Base-by-base conservation (phyloP, 2,797 vertebrate genomes). In the Lepus townsendii region DNA sequence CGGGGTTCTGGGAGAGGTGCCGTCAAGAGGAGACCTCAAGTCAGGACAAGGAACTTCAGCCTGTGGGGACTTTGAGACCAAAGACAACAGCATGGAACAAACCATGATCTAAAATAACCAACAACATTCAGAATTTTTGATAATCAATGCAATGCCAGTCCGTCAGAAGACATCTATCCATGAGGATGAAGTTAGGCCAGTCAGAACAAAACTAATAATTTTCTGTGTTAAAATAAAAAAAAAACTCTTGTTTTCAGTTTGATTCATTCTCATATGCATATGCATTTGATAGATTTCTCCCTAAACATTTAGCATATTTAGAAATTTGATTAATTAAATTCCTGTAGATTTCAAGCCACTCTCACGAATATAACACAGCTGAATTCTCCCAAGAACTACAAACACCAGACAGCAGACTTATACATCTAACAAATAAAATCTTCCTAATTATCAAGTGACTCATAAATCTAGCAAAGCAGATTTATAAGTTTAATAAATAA, bases 301-400 rank as follows among this genome's bases (percentile, higher is more conserved):
- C 17, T 87, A 90, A 68, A 87, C 7, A 42, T 42, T 52, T 42
- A 27, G 63, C 5, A 47, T 24, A 63, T 86, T 87, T 82, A 42
- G n/a, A 83, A 86, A 65, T 24, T 50, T 38, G 73, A 89, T 75
- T 90, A 76, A 86, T 84, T 62, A 85, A 93, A 76, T 77, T 95
- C 54, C 57, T 71, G 66, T 76, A 60, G 82, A 79, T 63, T 92
- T 90, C 84, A 95, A 93, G 72, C 22, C 80, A 77, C 14, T 54
- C 26, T 27, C 72, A 75, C n/a, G 86, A 93, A 89, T 78, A 86
- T 24, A 83, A 75, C 26, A 65, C 52, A 47, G 8, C 73, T 54
- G 19, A 92, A 60, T 92, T 68, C 72, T 91, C 54, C 79, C n/a
- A 79, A 90, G 73, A 90, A 66, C 60, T 83, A 91, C 90, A 89